Evolutionary conservation across 2,113 vertebrate species (phyloP), one percentile per base, ranked within the genome.

Genomic region (Sebastes fasciatus): DNA sequence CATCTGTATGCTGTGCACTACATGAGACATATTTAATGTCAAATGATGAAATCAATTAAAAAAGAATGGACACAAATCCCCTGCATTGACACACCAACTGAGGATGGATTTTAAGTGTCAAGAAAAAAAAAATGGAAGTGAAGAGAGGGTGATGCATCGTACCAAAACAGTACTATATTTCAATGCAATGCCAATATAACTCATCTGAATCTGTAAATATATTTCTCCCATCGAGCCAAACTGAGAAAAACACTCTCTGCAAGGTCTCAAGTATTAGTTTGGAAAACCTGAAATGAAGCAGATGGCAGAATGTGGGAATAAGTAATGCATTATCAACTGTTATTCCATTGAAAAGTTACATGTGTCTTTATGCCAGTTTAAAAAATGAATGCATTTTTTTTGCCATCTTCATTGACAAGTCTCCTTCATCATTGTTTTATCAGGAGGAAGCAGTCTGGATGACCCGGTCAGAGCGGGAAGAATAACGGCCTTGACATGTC

Each of bases 221-320:
- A 34, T 8, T 6, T 49, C 12, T 43, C 1, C 8, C 7, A 12
- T 2, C 2, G 3, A 62, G 49, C 17, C 57, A 34, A 21, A 60
- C 1, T n/a, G 57, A 80, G 66, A 60, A 17, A 48, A 57, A 57
- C 49, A 40, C 49, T 65, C 43, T 49, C 52, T 23, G 13, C 10
- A 45, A 26, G 19, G 70, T 67, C 46, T 61, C 34, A 61, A 12
- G 11, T 49, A 72, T 52, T 60, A 43, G 71, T 73, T 40, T 46
- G 1, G 12, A 57, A 40, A 55, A 54, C 10, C 17, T 66, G 40
- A 74, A 68, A 54, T 42, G 46, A 80, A 65, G 66, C n/a, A 12
- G 17, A 21, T n/a, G 43, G 51, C 51, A 61, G 40, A 60, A 21
- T 0, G 19, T 9, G 8, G 70, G 23, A 58, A 21, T 3, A 10